Evolutionary conservation across 2,888 invertebrate species (phyloP).

Genomic region (Romanomermis culicivorax): DNA sequence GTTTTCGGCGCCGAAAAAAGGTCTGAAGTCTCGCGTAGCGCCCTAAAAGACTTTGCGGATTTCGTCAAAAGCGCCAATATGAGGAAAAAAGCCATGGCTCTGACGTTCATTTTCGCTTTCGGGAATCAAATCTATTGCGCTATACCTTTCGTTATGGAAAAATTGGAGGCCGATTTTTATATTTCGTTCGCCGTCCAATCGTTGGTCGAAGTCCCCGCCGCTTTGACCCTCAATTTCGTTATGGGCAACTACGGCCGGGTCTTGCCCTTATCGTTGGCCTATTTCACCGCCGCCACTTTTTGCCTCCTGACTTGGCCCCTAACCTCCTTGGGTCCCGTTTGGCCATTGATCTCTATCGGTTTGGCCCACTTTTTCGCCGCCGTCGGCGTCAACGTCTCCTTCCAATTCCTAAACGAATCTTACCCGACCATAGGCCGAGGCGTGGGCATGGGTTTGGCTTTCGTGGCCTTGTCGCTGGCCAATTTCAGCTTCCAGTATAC

Average conservation of each 20-base stretch:
- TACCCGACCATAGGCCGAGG: slow-evolving; percentile 2
- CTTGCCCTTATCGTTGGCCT: neutral
- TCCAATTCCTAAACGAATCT: neutral
- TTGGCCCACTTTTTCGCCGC: slow-evolving; percentile 1
- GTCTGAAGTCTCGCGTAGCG: too few relatives aligned
- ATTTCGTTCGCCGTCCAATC: neutral
- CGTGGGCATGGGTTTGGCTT: neutral
- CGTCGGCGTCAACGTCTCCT: neutral
- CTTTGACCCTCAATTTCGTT: neutral
- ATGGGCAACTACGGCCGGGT: slow-evolving; percentile 6
- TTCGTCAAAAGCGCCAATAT: too few relatives aligned
- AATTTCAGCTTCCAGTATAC: slow-evolving; percentile 4
- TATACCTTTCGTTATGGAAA: neutral
- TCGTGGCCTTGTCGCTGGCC: neutral
- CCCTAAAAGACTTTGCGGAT: too few relatives aligned
- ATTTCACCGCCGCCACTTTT: neutral
- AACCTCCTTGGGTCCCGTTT: neutral
- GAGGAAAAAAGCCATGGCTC: too few relatives aligned
- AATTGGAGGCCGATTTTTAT: neutral
- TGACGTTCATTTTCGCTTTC: too few relatives aligned
- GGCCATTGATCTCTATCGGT: neutral
- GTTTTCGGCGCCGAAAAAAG: too few relatives aligned
- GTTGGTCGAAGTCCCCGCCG: slow-evolving; percentile 8
- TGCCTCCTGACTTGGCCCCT: neutral
- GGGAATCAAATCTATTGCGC: neutral